phyloP scores from a whole-genome alignment of 2,797 vertebrate species.

The Clarias pachynema region DNA sequence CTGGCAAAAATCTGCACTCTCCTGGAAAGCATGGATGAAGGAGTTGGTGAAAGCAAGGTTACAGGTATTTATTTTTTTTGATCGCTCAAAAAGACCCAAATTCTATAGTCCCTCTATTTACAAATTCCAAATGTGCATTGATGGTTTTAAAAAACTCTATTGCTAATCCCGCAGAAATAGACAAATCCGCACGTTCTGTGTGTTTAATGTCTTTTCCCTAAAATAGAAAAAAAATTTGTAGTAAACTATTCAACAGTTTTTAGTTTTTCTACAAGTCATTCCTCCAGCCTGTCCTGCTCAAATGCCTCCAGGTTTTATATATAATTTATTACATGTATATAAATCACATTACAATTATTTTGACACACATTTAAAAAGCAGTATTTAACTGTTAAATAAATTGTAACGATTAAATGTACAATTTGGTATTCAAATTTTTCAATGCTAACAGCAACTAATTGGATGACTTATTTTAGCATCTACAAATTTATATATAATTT shows the following conservation, averaged over 20 bases:
- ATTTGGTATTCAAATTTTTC: no score
- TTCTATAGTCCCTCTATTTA: neutral
- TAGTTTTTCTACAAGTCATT: neutral
- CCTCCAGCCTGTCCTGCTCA: neutral
- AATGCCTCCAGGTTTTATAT: neutral
- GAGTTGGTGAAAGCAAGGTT: neutral
- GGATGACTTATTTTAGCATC: no score
- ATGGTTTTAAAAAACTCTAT: neutral
- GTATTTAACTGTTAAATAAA: no score
- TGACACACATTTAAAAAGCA: no score
- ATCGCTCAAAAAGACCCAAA: neutral
- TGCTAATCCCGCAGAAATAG: neutral
- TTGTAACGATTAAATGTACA: no score
- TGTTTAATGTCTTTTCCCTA: neutral
- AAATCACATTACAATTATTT: no score
- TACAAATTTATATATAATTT: no score
- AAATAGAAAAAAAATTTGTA: neutral
- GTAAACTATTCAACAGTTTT: neutral
- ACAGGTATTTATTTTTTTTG: neutral
- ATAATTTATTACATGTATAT: no score
- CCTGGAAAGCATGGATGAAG: neutral
- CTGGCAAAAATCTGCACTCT: conserved; percentile 24
- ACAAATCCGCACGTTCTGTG: neutral
- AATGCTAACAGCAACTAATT: no score
- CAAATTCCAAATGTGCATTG: neutral